Conservation (phyloP, 2,888 invertebrate genomes). For the Drosophila emarginata region DNA sequence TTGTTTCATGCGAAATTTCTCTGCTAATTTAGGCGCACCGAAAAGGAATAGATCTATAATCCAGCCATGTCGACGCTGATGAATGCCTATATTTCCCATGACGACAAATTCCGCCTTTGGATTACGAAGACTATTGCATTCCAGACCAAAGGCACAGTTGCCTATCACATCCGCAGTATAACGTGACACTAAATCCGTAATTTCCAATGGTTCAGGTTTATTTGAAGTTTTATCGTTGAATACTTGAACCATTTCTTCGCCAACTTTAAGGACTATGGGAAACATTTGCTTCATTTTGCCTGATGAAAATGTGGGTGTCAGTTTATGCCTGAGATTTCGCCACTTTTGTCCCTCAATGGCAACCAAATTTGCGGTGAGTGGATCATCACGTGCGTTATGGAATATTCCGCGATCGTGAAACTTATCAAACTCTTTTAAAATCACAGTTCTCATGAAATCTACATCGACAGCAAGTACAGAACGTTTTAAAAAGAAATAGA, state of each 20-base stretch:
- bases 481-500: constrained; percentile 67
- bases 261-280: constrained; percentile 61
- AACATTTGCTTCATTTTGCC: constrained; percentile 81
- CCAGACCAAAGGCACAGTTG: constrained; percentile 83
- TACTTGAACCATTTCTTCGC: constrained; percentile 46
- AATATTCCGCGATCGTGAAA: constrained; percentile 78
- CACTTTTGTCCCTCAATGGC: constrained; percentile 80
- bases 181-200: constrained; percentile 81
- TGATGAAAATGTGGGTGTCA: constrained; percentile 79
- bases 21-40: constrained; percentile 53
- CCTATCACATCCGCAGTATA: constrained; percentile 84
- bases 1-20: constrained; percentile 53
- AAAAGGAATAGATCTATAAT: constrained; percentile 22
- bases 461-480: constrained; percentile 64
- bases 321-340: constrained; percentile 78
- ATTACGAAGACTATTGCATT: constrained; percentile 82
- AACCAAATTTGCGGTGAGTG: constrained; percentile 80
- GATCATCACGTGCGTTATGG: constrained; percentile 79
- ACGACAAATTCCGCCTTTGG: constrained; percentile 80
- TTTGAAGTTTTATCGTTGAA: constrained; percentile 40
- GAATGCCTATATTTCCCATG: constrained; percentile 65
- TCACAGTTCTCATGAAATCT: constrained; percentile 70
- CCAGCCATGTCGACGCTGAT: constrained; percentile 46
- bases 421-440: constrained; percentile 77
- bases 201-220: constrained; percentile 73